Conservation (phyloP, 1,140 invertebrate genomes). For the Drosophila chauvacae region DNA sequence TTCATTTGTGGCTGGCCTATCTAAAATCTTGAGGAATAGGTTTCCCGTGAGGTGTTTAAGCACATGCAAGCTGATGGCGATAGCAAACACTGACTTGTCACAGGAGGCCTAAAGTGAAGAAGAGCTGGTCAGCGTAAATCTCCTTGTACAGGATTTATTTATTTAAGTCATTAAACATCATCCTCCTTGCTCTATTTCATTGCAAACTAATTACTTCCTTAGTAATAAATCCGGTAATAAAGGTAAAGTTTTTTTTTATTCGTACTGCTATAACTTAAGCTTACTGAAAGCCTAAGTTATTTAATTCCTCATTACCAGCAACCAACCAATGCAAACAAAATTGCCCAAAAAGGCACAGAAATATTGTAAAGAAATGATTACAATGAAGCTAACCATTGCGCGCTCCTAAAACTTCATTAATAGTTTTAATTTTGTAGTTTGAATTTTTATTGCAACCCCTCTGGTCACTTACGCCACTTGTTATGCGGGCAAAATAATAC, state of each 20-base stretch:
- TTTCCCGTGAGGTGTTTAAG: slow-evolving; percentile 22
- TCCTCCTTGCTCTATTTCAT: neutral
- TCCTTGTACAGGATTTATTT: neutral
- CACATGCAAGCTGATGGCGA: slow-evolving; percentile 21
- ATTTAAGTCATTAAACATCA: neutral
- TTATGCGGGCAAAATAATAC: slow-evolving; percentile 69
- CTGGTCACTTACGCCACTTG: slow-evolving; percentile 66
- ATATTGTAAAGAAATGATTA: slow-evolving; percentile 8
- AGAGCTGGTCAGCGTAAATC: neutral
- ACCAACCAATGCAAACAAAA: slow-evolving; percentile 5
- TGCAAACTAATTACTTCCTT: neutral
- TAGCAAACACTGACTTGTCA: no score
- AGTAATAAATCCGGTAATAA: no score
- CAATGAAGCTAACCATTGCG: slow-evolving; percentile 29
- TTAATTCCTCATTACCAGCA: slow-evolving; percentile 33
- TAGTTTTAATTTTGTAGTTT: slow-evolving; percentile 47
- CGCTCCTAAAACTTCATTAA: slow-evolving; percentile 17
- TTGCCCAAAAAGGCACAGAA: neutral
- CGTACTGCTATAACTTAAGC: neutral
- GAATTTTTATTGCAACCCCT: slow-evolving; percentile 26
- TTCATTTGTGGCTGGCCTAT: slow-evolving; percentile 36
- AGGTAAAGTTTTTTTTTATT: no score
- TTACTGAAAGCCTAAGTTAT: neutral
- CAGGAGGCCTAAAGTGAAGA: neutral
- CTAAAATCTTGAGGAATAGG: slow-evolving; percentile 20